Conservation (phyloP, 2,113 vertebrate species). For the Harpagus bidentatus region DNA sequence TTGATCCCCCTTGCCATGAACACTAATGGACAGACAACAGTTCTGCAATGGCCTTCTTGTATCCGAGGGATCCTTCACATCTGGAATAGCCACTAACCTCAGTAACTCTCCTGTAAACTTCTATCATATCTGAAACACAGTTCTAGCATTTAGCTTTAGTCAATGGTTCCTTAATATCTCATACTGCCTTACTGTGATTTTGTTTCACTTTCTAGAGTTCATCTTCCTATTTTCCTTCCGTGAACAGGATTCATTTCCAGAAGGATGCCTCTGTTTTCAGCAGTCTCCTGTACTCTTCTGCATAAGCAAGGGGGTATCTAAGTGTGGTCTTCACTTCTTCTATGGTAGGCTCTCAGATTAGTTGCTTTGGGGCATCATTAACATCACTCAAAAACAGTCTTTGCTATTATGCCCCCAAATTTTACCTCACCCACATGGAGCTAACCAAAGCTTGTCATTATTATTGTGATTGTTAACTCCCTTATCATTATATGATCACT, state of each 20-base stretch:
- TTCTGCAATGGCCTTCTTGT: background rate
- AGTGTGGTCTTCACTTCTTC: background rate
- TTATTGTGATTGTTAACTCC: background rate
- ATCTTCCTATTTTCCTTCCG: background rate
- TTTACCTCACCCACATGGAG: background rate
- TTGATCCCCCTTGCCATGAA: background rate
- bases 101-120: background rate
- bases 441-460: background rate
- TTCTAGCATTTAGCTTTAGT: background rate
- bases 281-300: background rate
- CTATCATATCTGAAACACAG: background rate
- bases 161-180: background rate
- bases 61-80: background rate
- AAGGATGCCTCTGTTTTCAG: background rate
- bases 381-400: background rate
- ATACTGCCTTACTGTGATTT: background rate
- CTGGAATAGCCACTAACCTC: background rate
- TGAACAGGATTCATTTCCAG: background rate
- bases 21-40: background rate
- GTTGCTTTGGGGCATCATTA: background rate
- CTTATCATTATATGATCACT: background rate
- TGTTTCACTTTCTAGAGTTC: background rate
- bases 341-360: background rate
- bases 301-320: background rate
- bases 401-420: background rate